Base-by-base conservation (phyloP, 2,797 vertebrate species). In the Paramormyrops hopkinsi region DNA sequence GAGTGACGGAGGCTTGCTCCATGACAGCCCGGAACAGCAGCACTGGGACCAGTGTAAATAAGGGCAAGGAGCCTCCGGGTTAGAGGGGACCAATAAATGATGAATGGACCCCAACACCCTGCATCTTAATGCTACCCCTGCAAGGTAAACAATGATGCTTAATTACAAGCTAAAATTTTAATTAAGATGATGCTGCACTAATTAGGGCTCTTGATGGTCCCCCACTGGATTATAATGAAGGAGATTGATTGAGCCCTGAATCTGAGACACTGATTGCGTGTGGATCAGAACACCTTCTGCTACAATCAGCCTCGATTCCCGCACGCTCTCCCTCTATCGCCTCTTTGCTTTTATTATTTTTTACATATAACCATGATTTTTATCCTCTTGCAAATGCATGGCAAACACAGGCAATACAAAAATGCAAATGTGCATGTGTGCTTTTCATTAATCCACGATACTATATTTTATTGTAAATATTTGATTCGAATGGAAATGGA, bases 101-200 rank as follows among this genome's bases (percentile, higher is more conserved):
- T 95, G 93, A 56, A 92, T 93, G 93, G 89, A 91, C 92, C 94
- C 91, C 89, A 92, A 93, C 94, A 94, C 95, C 94, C 93, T 95
- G 96, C 95, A 97, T 97, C 94, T 93, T 94, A 97, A 96, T 95
- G 92, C 92, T 90, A 94, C 95, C 94, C 94, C 95, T 95, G 97
- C 95, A 96, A 97, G 94, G 96, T 97, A 97, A 97, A 98, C 97
- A 97, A 97, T 96, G 95, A 96, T 94, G 97, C 94, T 96, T 97
- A 97, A 98, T 98, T 97, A 97, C 94, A 94, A 95, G 95, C 94
- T 96, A 95, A 97, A 96, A 93, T 96, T 97, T 97, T 97, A 97
- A 98, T 98, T 97, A 97, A 97, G 97, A 97, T 94, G 96, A 97
- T 94, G 96, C 95, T 93, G 92, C 92, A 95, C 94, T 96, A 97